Conservation (phyloP, 2,113 vertebrate species). For the Cervus canadensis region DNA sequence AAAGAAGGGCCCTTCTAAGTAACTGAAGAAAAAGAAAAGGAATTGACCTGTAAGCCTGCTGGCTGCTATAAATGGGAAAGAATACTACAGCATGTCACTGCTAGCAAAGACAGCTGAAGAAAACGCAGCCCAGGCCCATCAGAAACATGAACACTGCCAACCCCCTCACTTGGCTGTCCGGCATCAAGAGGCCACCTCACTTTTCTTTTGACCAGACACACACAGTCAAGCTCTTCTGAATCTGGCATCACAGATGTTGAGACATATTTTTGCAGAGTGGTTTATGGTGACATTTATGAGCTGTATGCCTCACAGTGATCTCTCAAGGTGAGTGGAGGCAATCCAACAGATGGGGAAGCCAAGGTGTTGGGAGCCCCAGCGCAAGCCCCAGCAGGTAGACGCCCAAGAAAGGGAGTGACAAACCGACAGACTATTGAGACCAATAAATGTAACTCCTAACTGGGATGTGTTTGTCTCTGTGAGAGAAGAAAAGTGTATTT, state of each 20-base stretch:
- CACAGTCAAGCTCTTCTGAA: constrained; percentile 3
- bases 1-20: neutral
- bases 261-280: constrained; percentile 21
- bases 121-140: neutral
- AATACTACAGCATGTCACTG: neutral
- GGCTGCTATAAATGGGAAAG: neutral
- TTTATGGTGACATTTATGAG: constrained; percentile 72
- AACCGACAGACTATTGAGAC: neutral
- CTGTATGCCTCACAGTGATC: constrained; percentile 46
- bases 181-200: neutral
- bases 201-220: neutral
- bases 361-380: neutral
- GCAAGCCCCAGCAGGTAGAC: constrained; percentile 23
- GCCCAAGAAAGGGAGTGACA: neutral
- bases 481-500: neutral
- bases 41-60: neutral
- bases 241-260: neutral
- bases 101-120: neutral
- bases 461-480: neutral
- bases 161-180: neutral
- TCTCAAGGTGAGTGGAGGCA: constrained; percentile 41
- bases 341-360: constrained; percentile 25
- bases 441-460: neutral
- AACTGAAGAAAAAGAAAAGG: neutral
- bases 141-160: neutral